Evolutionary conservation across 2,888 invertebrate genomes (phyloP).

Genomic region (Trissolcus japonicus): DNA sequence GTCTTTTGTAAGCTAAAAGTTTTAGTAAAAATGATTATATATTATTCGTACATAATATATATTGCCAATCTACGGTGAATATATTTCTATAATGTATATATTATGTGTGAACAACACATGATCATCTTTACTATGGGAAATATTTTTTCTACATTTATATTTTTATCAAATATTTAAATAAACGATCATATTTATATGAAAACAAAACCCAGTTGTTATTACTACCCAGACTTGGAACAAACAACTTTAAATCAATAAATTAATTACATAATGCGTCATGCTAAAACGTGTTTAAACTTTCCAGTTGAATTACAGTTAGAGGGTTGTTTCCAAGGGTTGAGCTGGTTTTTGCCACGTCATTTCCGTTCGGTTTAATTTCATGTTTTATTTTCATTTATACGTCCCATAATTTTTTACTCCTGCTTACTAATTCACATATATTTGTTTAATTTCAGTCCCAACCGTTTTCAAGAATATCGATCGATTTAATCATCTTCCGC

Average conservation of each 20-base stretch:
- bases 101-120: too few species aligned
- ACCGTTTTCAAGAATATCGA: not conserved
- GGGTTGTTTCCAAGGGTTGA: conserved; percentile 64
- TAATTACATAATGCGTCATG: conserved; percentile 6
- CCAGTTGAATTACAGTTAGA: conserved; percentile 8
- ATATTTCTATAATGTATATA: not conserved
- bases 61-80: too few species aligned
- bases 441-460: not conserved
- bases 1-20: conserved; percentile 14
- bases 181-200: conserved; percentile 46
- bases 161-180: conserved; percentile 69
- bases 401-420: not conserved
- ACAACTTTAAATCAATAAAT: too few species aligned
- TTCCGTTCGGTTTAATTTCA: conserved; percentile 64
- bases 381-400: not conserved
- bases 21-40: too few species aligned
- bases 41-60: too few species aligned
- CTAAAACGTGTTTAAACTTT: conserved; percentile 3
- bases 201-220: not conserved
- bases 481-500: not conserved
- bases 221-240: too few species aligned
- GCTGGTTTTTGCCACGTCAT: conserved; percentile 67
- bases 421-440: not conserved
- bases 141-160: conserved; percentile 64
- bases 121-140: conserved; percentile 36